Conservation (phyloP, 2,113 vertebrate species). For the Festucalex cinctus region DNA sequence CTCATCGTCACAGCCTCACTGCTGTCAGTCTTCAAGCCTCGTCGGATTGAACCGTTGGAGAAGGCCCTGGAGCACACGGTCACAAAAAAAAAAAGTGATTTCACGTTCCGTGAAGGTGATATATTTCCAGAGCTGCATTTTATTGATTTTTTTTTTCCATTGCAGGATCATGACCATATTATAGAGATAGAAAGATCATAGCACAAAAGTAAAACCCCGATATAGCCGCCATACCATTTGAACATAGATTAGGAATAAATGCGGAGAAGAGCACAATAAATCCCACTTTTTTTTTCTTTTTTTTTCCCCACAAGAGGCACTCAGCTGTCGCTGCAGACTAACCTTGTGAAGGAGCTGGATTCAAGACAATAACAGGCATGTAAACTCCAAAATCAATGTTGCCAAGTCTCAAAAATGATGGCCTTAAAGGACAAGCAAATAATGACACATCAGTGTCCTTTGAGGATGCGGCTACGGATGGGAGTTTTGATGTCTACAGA, state of each 20-base stretch:
- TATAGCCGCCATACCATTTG: background rate
- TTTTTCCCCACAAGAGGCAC: background rate
- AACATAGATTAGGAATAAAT: slow-evolving; percentile 7
- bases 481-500: background rate
- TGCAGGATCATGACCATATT: background rate
- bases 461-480: background rate
- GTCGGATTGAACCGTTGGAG: slow-evolving; percentile 94
- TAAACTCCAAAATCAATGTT: slow-evolving; percentile 1
- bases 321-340: background rate
- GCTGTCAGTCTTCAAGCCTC: slow-evolving; percentile 88
- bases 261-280: slow-evolving; percentile 6
- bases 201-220: slow-evolving; percentile 3
- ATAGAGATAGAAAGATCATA: background rate
- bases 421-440: slow-evolving; percentile 4
- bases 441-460: background rate
- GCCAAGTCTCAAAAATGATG: background rate
- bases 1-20: slow-evolving; percentile 87
- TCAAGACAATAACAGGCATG: slow-evolving; percentile 1
- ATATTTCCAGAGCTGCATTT: background rate
- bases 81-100: no score
- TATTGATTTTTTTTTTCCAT: background rate
- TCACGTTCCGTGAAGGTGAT: background rate
- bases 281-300: background rate
- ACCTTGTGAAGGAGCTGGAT: background rate
- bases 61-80: slow-evolving; percentile 88